Conservation (phyloP, 2,113 vertebrate genomes). For the Nyctereutes procyonoides region DNA sequence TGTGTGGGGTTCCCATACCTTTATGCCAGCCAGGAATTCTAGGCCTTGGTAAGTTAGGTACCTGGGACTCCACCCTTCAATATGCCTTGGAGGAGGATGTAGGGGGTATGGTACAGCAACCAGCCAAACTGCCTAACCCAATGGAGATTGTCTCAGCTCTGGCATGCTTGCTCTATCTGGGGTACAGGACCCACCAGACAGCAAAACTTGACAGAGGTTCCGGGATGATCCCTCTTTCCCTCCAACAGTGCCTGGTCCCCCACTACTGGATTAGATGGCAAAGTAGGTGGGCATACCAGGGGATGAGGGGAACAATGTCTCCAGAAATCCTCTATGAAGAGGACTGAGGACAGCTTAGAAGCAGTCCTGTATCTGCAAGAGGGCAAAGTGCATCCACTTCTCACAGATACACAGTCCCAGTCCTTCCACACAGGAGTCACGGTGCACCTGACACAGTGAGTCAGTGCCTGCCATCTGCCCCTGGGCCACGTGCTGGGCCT, state of each 20-base stretch:
- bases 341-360: not conserved
- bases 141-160: not conserved
- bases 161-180: not conserved
- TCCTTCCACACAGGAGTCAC: fast-evolving
- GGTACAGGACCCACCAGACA: not conserved
- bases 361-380: not conserved
- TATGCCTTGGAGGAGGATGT: not conserved
- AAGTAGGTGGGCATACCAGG: not conserved
- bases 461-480: not conserved
- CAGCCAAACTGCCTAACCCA: not conserved
- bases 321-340: not conserved
- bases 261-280: not conserved
- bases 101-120: not conserved
- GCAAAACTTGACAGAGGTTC: not conserved
- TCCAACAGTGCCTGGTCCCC: not conserved
- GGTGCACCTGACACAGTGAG: not conserved
- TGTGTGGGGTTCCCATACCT: not conserved
- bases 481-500: not conserved
- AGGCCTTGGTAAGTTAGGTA: not conserved
- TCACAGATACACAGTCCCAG: not conserved
- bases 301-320: not conserved
- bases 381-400: not conserved
- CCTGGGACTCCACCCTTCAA: not conserved
- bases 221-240: not conserved
- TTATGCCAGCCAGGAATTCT: not conserved